These are phyloP conservation scores for Toxostoma redivivum DNA, from an alignment of 2,113 vertebrate species.

Conservation along the genomic window DNA sequence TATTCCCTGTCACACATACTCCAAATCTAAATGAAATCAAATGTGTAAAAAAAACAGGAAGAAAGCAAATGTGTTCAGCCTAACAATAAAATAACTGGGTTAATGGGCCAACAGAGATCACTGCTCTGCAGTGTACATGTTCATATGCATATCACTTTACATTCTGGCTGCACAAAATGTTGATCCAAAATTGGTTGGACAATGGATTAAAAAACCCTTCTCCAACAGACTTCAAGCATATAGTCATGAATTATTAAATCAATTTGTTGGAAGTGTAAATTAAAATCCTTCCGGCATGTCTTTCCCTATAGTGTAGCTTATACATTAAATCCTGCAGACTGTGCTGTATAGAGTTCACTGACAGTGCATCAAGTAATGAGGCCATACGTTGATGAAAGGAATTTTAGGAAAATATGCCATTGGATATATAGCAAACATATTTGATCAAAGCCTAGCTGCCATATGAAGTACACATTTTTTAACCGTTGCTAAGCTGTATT, in stretches of 20 bases:
- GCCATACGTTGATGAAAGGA: neutral
- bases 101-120: neutral
- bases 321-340: neutral
- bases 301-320: neutral
- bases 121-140: neutral
- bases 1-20: neutral
- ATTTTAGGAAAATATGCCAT: neutral
- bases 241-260: constrained; percentile 34
- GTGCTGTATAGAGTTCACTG: constrained; percentile 1
- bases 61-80: neutral
- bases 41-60: neutral
- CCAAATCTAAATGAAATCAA: neutral
- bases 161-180: neutral
- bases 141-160: neutral
- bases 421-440: neutral
- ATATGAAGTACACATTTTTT: neutral
- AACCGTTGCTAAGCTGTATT: neutral
- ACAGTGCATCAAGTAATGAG: constrained; percentile 34
- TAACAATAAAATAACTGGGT: neutral
- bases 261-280: constrained; percentile 51
- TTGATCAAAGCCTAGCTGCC: constrained; percentile 46
- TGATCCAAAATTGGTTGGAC: neutral
- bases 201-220: neutral
- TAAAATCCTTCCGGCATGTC: neutral
- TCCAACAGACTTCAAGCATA: neutral